Evolutionary conservation across 2,113 vertebrate genomes (phyloP), one percentile per base, ranked within the genome.

Genomic region (Hoplias malabaricus): DNA sequence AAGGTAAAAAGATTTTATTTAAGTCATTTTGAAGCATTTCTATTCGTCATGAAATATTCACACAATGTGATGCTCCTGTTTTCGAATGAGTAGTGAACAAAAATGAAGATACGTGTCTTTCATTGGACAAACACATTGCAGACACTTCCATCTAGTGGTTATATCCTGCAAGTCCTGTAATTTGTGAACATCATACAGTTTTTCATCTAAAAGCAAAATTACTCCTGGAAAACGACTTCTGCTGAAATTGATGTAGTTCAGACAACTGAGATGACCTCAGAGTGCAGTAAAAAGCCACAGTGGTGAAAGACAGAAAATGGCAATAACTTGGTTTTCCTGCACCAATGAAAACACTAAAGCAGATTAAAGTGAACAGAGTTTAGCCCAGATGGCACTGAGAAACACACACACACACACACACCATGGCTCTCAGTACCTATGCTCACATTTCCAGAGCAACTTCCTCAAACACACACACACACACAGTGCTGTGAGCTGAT

Each of bases 71-170:
- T 46, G 2, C 16, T 10, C 43, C 16, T 46, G 43, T 2, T 46
- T 4, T 46, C 2, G 2, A 10, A 46, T 2, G 16, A 46, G 43
- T 12, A 46, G 43, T 57, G 54, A 9, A 8, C 2, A 8, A 2
- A 57, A 57, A n/a, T n/a, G n/a, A n/a, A n/a, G n/a, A n/a, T n/a
- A n/a, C n/a, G n/a, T n/a, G n/a, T n/a, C n/a, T n/a, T n/a, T 3
- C 2, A 23, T 16, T 36, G n/a, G 33, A 2, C n/a, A 63, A 36
- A 34, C 6, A 2, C 31, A 25, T 59, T 69, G 75, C 53, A 69
- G 38, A 69, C 38, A 77, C 36, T 14, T 43, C 75, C 75, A 38
- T 68, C 74, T 68, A 34, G 74, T 77, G 74, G 74, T 43, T 34
- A 69, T 14, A 56, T 57, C 27, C 5, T 13, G 10, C 27, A 46